phyloP scores from a whole-genome alignment of 1,140 invertebrate genomes.

The Brachionus calyciflorus region DNA sequence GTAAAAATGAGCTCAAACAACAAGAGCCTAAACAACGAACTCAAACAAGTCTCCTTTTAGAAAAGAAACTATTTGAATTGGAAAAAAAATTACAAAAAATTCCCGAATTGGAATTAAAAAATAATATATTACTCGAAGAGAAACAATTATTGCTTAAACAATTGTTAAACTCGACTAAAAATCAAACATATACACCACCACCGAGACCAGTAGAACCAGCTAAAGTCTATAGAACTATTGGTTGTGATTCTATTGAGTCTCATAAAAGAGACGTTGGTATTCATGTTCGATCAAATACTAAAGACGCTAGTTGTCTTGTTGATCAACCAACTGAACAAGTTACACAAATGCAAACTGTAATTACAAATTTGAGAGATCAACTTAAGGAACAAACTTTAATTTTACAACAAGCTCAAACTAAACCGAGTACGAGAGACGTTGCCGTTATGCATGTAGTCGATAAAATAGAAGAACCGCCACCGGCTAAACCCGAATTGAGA shows the following conservation, averaged over 20 bases:
- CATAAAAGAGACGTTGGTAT: background rate
- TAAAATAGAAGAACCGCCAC: background rate
- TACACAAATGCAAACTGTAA: conserved; percentile 27
- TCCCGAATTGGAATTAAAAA: conserved; percentile 25
- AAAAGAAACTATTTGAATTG: conserved; percentile 12
- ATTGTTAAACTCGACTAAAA: background rate
- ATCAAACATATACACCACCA: background rate
- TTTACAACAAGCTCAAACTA: background rate
- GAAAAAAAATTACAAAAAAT: conserved; percentile 37
- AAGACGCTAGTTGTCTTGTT: background rate
- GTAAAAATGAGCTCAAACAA: background rate
- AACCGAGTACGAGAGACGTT: conserved; percentile 20
- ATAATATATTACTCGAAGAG: conserved; percentile 40
- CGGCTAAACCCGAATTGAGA: conserved; percentile 12
- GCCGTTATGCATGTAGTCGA: conserved; percentile 44
- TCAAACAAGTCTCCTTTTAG: background rate
- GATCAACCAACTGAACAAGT: background rate
- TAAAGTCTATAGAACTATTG: conserved; percentile 14
- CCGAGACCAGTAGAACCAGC: background rate
- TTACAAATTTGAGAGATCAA: conserved; percentile 38
- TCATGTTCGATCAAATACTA: background rate
- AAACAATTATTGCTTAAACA: conserved; percentile 26
- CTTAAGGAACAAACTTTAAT: conserved; percentile 43
- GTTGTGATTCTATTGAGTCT: conserved; percentile 21
- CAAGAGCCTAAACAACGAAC: background rate